Evolutionary conservation across 2,888 invertebrate species (phyloP), one percentile per base, ranked within the genome.

Genomic region (Cryptops parisi): DNA sequence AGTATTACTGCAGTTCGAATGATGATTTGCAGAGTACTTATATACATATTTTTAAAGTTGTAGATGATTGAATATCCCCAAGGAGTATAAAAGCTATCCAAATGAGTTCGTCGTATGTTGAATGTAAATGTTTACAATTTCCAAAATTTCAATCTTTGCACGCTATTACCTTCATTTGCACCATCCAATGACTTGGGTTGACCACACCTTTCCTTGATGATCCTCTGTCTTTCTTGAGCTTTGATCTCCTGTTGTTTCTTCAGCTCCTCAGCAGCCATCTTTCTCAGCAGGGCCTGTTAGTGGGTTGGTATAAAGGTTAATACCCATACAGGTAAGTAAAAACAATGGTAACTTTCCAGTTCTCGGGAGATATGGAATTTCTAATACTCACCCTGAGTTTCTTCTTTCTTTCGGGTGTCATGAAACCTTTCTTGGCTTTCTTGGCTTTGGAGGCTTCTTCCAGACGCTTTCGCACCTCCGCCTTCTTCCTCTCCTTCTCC

Each of bases 381-480:
- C 6, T 33, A 9, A 33, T 33, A 41, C 84, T 78, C 70, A 94
- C 94, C 81, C 96, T 85, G 70, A 97, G 89, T 75, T 96, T 94
- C 88, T 96, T 97, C 87, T 97, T 97, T 77, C 97, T 91, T 76
- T 97, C 96, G 59, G 96, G 94, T 68, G 97, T 94, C 90, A 94
- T 94, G 83, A 97, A 96, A 81, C 97, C 97, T 78, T 96, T 97
- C 85, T 97, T 97, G 72, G 90, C 91, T 78, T 93, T 94, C 78
- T 96, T 96, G 71, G 89, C 90, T 72, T 90, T 89, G 73, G 93
- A 90, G 75, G 93, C 91, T 74, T 94, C 94, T 76, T 97, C 96
- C 79, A 96, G 86, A 71, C 94, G 90, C 78, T 89, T 89, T 74
- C 94, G 85, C 74, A 96, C 94, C 76, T 96, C 94, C 71, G 94